Evolutionary conservation across 2,113 vertebrate species (phyloP).

Genomic region (Pithys albifrons): DNA sequence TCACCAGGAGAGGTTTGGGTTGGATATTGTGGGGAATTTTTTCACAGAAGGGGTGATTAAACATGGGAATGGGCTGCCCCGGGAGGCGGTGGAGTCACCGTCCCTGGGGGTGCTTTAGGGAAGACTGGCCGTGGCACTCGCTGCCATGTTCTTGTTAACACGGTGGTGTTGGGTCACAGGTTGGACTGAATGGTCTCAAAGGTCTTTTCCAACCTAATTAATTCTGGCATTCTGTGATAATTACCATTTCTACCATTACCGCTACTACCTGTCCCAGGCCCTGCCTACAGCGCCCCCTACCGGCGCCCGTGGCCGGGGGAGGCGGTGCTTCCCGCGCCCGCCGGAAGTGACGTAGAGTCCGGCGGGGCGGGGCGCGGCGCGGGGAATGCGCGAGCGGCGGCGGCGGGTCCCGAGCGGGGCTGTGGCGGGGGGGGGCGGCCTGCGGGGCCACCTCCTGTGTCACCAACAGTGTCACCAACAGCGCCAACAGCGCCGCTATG

Average conservation of each 20-base stretch:
- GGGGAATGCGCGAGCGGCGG: not conserved
- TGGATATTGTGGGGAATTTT: not conserved
- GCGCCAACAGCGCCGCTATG: constrained; percentile 40
- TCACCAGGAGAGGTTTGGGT: not conserved
- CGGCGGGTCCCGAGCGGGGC: not conserved
- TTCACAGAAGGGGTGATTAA: not conserved
- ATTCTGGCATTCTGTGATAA: too few species aligned
- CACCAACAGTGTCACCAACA: not conserved
- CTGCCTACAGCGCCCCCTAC: not conserved
- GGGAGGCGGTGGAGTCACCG: not conserved
- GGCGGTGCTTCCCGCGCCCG: not conserved
- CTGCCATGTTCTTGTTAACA: not conserved
- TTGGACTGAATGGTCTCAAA: too few species aligned
- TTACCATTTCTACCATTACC: too few species aligned
- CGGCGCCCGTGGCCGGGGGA: not conserved
- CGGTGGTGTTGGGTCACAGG: too few species aligned
- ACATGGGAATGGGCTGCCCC: not conserved
- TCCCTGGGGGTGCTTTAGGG: not conserved
- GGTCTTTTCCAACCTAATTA: not conserved
- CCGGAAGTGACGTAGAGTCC: not conserved
- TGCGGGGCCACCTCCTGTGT: too few species aligned
- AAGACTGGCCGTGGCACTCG: not conserved
- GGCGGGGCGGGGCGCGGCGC: not conserved
- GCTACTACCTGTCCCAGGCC: too few species aligned
- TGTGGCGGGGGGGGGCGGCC: not conserved